Evolutionary conservation across 2,113 vertebrate genomes (phyloP).

Genomic region (Oreochromis spilurus): DNA sequence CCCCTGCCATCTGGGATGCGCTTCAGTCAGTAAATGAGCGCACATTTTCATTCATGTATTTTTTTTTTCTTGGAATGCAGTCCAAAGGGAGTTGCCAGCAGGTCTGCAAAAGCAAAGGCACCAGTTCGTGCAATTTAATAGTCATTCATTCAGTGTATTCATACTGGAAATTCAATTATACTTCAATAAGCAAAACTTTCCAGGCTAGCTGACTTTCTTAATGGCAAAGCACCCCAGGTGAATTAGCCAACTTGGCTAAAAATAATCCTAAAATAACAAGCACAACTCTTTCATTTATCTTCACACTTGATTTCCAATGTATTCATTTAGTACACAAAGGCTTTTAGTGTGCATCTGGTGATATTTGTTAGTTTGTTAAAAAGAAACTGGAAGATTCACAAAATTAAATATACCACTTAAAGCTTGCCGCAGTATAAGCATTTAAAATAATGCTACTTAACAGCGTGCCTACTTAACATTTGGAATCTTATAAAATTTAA

Average conservation of each 20-base stretch:
- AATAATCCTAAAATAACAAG: background rate
- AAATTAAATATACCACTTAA: background rate
- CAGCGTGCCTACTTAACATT: background rate
- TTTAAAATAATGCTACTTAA: background rate
- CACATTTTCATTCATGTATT: conserved; percentile 32
- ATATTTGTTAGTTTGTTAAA: background rate
- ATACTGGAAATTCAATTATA: background rate
- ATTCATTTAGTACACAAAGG: background rate
- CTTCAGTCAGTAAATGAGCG: conserved; percentile 2
- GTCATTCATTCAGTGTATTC: conserved; percentile 7
- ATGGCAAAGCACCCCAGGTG: background rate
- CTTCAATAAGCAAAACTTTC: background rate
- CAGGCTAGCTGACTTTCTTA: background rate
- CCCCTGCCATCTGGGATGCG: conserved; percentile 32
- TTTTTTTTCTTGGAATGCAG: conserved; percentile 19
- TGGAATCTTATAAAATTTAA: background rate
- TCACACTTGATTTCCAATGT: background rate
- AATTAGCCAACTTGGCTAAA: background rate
- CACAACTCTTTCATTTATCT: background rate
- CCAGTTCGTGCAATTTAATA: conserved; percentile 2
- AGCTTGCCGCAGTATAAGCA: background rate
- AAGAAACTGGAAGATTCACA: background rate
- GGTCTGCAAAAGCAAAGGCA: conserved; percentile 8
- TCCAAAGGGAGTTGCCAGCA: conserved; percentile 24
- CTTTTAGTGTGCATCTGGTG: background rate